Evolutionary conservation across 2,888 invertebrate species (phyloP), one percentile per base, ranked within the genome.

Genomic region (Oscheius sp.): DNA sequence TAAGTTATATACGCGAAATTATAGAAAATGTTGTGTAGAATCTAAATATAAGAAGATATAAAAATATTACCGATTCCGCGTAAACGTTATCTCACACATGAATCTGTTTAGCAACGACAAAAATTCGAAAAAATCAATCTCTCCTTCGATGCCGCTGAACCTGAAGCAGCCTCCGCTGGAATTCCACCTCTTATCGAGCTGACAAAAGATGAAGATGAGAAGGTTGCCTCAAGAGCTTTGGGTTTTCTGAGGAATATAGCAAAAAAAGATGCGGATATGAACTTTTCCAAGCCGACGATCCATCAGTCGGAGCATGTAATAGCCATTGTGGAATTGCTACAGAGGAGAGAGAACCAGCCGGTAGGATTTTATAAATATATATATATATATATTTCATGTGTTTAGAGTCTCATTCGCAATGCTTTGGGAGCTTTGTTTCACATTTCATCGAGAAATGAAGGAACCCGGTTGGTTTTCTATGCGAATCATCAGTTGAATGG

Each of bases 131-230:
- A 72, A 17, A 75, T 77, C 22, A 62, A 68, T 0, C 47, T 62
- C 9, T 64, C 64, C 3, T 64, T 64, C 30, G 32, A 57, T 33
- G 59, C 70, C 22, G 50, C 64, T 9, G 41, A 63, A 22, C 45
- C 38, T 1, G 47, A 77, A 24, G 66, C 67, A 2, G 49, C 41
- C 9, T 73, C 68, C 38, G 72, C 75, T 3, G 78, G 75, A 8
- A 75, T 84, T 28, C 82, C 84, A 4, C 80, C 82, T 36, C 64
- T 84, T 24, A 75, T 82, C 8, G 75, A 78, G 44, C 57, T 84
- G 17, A 78, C 83, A 65, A 80, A 75, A 30, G 84, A 84, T 63
- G 65, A 63, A 8, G 81, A 82, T 56, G 80, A 80, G 54, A 80
- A 77, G 26, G 82, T 82, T 4, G 80, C 75, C 0, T 68, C 71